A percentile compares a stretch with the other conserved stretches of the same genome.
These are phyloP conservation scores for Merops nubicus DNA, from an alignment of 2,113 vertebrate genomes.

Conservation along the genomic window DNA sequence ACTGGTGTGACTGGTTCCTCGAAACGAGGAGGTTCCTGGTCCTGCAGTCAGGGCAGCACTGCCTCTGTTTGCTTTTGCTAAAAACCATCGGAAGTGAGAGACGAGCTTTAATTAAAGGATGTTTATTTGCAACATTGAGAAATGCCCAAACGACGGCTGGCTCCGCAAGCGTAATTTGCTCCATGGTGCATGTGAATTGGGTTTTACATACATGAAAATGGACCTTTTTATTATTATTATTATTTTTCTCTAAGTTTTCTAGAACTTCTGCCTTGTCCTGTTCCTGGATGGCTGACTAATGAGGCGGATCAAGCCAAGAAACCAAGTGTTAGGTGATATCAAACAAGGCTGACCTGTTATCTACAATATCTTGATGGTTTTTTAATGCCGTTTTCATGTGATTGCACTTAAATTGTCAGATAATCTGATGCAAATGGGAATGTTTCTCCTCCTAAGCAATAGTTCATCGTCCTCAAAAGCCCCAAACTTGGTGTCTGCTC, in stretches of 20 bases:
- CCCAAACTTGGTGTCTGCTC: neutral
- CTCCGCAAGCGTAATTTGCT: neutral
- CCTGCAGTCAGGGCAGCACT: neutral
- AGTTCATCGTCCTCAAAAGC: slow-evolving; percentile 16
- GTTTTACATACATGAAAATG: neutral
- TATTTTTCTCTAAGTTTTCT: neutral
- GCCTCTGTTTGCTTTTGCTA: neutral
- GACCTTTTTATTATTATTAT: neutral
- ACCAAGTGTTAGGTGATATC: neutral
- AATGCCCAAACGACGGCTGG: neutral
- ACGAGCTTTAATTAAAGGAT: neutral
- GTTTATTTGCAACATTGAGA: neutral
- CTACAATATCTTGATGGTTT: neutral
- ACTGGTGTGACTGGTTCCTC: accelerated
- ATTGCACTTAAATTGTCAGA: neutral
- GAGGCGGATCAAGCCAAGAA: neutral
- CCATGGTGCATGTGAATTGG: accelerated
- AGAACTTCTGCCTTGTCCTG: neutral
- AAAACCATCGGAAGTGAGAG: neutral
- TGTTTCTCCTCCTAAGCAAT: neutral
- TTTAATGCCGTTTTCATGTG: neutral
- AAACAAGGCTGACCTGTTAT: neutral
- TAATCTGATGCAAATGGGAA: neutral
- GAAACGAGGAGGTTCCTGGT: neutral
- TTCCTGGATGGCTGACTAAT: neutral